Percentiles rank a stretch among this genome's conserved stretches.
These are phyloP conservation scores for Penaeus japonicus DNA, from an alignment of 1,140 invertebrate genomes.

Conservation along the genomic window DNA sequence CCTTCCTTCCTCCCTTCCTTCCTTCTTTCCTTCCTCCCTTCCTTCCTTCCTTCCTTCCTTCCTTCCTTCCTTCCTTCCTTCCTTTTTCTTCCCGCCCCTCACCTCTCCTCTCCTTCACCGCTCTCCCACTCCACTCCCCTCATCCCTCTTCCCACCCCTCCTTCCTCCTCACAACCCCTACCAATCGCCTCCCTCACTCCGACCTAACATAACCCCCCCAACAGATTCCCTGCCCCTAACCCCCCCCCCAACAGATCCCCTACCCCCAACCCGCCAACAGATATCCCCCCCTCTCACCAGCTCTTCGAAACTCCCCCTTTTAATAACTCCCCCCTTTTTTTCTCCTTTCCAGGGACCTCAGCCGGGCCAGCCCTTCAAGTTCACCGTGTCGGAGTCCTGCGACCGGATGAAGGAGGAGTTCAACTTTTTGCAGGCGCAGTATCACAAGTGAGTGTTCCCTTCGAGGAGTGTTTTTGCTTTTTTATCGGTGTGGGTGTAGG, in stretches of 20 bases:
- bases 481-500: too few species aligned
- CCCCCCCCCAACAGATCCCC: too few species aligned
- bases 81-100: neutral
- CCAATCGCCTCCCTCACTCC: neutral
- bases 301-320: constrained; percentile 58
- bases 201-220: neutral
- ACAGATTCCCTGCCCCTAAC: neutral
- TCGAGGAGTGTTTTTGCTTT: neutral
- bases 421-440: constrained; percentile 97
- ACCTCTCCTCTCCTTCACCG: neutral
- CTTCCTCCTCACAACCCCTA: neutral
- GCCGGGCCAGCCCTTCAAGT: constrained; percentile 85
- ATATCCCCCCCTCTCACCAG: neutral
- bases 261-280: neutral
- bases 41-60: neutral
- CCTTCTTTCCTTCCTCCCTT: neutral
- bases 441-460: constrained; percentile 88
- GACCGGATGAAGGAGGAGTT: constrained; percentile 99
- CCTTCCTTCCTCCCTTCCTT: neutral
- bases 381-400: constrained; percentile 94
- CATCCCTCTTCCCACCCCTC: too few species aligned
- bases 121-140: neutral
- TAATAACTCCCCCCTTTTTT: constrained; percentile 75
- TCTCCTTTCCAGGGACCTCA: constrained; percentile 70
- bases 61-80: neutral